Percentiles rank a stretch among this genome's conserved stretches.
Conservation (phyloP, 2,888 invertebrate species). For the Beris chalybata region DNA sequence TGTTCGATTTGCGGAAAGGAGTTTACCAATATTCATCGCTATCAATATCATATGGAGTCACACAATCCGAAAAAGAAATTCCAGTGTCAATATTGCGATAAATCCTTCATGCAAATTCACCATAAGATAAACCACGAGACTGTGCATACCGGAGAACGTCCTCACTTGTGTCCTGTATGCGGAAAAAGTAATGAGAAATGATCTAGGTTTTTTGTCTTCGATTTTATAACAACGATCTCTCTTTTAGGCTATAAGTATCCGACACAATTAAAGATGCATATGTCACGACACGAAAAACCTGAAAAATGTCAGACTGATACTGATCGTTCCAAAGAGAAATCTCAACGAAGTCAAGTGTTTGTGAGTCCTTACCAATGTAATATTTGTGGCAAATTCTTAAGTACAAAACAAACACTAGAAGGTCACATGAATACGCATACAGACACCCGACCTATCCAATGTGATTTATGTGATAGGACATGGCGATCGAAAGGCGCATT, state of each 20-base stretch:
- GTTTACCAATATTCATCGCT: slow-evolving; percentile 32
- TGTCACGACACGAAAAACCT: neutral
- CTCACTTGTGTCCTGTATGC: slow-evolving; percentile 33
- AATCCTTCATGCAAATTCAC: slow-evolving; percentile 37
- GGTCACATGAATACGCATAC: too few relatives aligned
- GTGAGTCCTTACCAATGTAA: slow-evolving; percentile 30
- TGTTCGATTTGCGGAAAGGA: slow-evolving; percentile 27
- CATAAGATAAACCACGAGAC: slow-evolving; percentile 35
- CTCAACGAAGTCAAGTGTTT: too few relatives aligned
- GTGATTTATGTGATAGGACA: too few relatives aligned
- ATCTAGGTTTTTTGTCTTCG: too few relatives aligned
- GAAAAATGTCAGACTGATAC: too few relatives aligned
- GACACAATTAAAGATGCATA: too few relatives aligned
- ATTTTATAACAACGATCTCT: too few relatives aligned
- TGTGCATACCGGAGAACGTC: slow-evolving; percentile 32
- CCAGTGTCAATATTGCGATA: slow-evolving; percentile 38
- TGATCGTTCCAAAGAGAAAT: too few relatives aligned
- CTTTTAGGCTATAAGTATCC: too few relatives aligned
- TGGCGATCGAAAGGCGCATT: too few relatives aligned
- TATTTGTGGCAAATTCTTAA: slow-evolving; percentile 33
- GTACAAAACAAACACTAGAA: neutral
- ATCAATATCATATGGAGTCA: slow-evolving; percentile 34
- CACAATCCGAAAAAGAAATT: slow-evolving; percentile 35
- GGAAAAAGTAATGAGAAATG: too few relatives aligned
- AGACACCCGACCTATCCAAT: too few relatives aligned